Percentiles rank a stretch among this genome's conserved stretches.
Conservation (phyloP, 2,797 vertebrate genomes). For the Galaxias olidus region DNA sequence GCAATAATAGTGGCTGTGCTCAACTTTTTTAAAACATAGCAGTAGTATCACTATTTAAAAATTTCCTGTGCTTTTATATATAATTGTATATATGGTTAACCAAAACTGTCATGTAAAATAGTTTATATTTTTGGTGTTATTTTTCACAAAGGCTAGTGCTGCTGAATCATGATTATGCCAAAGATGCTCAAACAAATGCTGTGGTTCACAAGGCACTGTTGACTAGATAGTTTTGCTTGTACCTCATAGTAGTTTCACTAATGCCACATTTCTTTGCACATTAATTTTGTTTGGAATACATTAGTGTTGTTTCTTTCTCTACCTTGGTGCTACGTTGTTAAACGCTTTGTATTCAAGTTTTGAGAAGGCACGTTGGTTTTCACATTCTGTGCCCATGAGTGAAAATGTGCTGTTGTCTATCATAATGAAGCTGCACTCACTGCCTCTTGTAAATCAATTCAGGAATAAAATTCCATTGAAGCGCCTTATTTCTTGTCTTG, state of each 20-base stretch:
- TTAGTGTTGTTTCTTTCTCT: constrained; percentile 5
- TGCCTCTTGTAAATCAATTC: constrained; percentile 20
- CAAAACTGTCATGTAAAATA: constrained; percentile 63
- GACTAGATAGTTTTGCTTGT: constrained; percentile 24
- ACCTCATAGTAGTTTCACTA: constrained; percentile 22
- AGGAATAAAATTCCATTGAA: constrained; percentile 44
- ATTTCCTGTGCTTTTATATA: constrained; percentile 54
- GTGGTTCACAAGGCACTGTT: constrained; percentile 16
- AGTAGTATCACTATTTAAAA: constrained; percentile 61
- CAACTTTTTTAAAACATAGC: constrained; percentile 51
- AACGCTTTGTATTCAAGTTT: constrained; percentile 15
- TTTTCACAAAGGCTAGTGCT: constrained; percentile 30
- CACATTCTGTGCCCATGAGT: constrained; percentile 21
- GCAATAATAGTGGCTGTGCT: constrained; percentile 64
- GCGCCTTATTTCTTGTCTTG: background rate
- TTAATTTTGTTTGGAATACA: constrained; percentile 1
- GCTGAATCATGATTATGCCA: constrained; percentile 20
- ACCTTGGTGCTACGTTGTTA: constrained; percentile 22
- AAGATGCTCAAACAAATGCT: constrained; percentile 1
- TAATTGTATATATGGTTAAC: constrained; percentile 48
- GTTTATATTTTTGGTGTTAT: constrained; percentile 45
- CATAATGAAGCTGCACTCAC: constrained; percentile 4
- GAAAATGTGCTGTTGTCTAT: constrained; percentile 17
- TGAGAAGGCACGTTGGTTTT: constrained; percentile 20
- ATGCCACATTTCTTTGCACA: constrained; percentile 28